Evolutionary conservation across 1,140 invertebrate species (phyloP).

Genomic region (Glossosoma conforme): DNA sequence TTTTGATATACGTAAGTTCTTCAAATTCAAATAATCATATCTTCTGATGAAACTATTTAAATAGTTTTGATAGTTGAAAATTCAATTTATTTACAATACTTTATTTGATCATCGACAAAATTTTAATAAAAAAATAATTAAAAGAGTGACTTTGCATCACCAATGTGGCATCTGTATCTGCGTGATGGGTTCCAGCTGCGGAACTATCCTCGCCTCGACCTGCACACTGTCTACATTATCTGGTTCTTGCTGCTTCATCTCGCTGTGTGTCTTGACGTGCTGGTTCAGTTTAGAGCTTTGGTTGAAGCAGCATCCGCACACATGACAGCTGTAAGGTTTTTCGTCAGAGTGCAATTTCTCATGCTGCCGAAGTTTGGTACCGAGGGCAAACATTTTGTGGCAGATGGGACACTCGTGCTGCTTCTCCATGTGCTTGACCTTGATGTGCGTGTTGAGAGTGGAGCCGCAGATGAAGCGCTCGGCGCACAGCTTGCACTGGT

Average conservation of each 20-base stretch:
- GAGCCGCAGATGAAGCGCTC: conserved; percentile 27
- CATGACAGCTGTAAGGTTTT: conserved; percentile 16
- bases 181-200: too few relatives aligned
- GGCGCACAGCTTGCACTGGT: conserved; percentile 22
- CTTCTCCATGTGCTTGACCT: conserved; percentile 27
- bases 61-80: too few relatives aligned
- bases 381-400: conserved; percentile 26
- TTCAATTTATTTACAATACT: too few relatives aligned
- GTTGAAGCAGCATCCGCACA: conserved; percentile 15
- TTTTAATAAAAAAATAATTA: too few relatives aligned
- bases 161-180: too few relatives aligned
- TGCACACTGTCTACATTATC: too few relatives aligned
- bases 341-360: conserved; percentile 20
- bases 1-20: too few relatives aligned
- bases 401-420: conserved; percentile 20
- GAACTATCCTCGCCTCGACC: too few relatives aligned
- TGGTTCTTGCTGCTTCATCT: not conserved
- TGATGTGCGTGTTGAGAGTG: conserved; percentile 23
- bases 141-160: too few relatives aligned
- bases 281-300: conserved; percentile 22
- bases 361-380: conserved; percentile 24
- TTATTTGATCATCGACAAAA: too few relatives aligned
- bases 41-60: too few relatives aligned
- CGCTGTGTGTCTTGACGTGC: conserved; percentile 18
- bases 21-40: too few relatives aligned